These are phyloP conservation scores for Zosterops pallidus DNA, from an alignment of 2,113 vertebrate species.

Conservation along the genomic window DNA sequence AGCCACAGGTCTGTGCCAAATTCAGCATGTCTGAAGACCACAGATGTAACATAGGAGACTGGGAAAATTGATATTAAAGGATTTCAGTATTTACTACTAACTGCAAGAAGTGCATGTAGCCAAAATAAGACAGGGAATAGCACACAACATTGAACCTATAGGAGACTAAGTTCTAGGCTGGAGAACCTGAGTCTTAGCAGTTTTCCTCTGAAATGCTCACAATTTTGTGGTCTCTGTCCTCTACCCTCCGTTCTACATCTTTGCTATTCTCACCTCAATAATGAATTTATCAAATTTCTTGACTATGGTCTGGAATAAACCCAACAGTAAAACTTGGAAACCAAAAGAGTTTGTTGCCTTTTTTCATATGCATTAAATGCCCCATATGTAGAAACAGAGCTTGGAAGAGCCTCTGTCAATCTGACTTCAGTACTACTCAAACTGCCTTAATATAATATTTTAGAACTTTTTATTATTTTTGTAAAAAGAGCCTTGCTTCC, in stretches of 20 bases:
- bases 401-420: not conserved
- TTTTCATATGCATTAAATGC: not conserved
- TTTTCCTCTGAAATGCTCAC: not conserved
- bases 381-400: conserved; percentile 18
- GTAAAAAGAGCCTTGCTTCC: conserved; percentile 1
- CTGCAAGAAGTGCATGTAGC: not conserved
- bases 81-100: not conserved
- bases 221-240: not conserved
- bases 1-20: not conserved
- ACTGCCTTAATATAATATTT: not conserved
- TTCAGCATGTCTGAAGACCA: not conserved
- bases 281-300: conserved; percentile 4
- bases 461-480: not conserved
- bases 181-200: not conserved
- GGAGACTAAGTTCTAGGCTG: not conserved
- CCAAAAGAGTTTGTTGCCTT: conserved; percentile 16
- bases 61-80: not conserved
- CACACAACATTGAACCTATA: rapidly evolving
- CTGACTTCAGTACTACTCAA: conserved; percentile 16
- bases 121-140: not conserved
- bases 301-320: not conserved
- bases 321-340: not conserved
- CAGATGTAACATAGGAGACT: not conserved
- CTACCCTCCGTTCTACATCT: not conserved
- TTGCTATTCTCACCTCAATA: not conserved